These are phyloP conservation scores for Oenanthe oenanthe DNA, from an alignment of 2,113 vertebrate genomes.

Conservation along the genomic window DNA sequence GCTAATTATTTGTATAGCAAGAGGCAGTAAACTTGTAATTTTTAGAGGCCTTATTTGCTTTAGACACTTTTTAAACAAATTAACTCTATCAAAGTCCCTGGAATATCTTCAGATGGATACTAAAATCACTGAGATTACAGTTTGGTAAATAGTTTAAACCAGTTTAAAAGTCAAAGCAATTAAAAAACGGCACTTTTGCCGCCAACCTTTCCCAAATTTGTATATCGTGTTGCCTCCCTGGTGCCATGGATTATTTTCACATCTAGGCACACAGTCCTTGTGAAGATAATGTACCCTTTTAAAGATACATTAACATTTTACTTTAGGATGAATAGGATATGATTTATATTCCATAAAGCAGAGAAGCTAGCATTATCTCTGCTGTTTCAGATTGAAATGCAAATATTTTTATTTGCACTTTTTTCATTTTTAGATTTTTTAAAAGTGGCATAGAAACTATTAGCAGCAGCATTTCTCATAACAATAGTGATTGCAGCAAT, in stretches of 20 bases:
- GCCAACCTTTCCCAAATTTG: rapidly evolving
- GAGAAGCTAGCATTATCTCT: neutral
- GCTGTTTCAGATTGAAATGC: neutral
- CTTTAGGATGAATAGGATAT: neutral
- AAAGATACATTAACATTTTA: neutral
- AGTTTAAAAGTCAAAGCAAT: neutral
- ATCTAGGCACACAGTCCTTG: neutral
- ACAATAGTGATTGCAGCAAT: neutral
- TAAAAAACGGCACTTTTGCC: neutral
- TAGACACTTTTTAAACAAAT: neutral
- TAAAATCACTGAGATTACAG: neutral
- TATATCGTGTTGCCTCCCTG: neutral
- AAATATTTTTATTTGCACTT: neutral
- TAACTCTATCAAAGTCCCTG: neutral
- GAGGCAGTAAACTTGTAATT: neutral
- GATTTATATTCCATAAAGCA: neutral
- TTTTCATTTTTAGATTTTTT: neutral
- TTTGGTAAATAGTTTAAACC: neutral
- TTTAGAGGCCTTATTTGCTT: neutral
- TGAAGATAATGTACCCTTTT: neutral
- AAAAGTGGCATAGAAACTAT: neutral
- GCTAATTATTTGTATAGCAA: neutral
- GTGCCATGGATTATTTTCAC: neutral
- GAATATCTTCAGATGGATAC: neutral
- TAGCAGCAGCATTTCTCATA: neutral